phyloP scores from a whole-genome alignment of 1,140 invertebrate species.

The Geopemphigus sp. region DNA sequence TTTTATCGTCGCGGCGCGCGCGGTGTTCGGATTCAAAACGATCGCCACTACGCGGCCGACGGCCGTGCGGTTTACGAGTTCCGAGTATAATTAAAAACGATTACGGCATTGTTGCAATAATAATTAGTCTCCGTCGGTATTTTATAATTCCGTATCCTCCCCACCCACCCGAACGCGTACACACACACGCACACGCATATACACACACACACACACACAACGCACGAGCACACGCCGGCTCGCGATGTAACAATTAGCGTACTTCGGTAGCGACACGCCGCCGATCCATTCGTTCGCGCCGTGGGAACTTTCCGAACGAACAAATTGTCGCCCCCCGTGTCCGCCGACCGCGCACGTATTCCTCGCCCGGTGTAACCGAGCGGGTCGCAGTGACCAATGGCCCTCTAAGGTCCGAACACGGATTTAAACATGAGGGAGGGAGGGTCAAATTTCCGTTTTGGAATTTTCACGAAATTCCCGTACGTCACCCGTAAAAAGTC shows the following conservation, averaged over 20 bases:
- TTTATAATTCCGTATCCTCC: constrained; percentile 6
- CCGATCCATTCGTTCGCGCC: background rate
- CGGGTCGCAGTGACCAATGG: background rate
- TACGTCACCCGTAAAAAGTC: no score
- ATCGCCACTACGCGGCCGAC: background rate
- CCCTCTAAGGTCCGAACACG: no score
- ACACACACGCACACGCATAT: no score
- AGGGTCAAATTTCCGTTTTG: no score
- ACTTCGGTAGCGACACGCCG: background rate
- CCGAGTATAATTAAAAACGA: constrained; percentile 27
- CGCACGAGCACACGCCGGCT: no score
- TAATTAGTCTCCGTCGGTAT: constrained; percentile 34
- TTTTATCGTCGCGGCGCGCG: no score
- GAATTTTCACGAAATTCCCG: no score
- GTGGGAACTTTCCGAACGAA: constrained; percentile 1
- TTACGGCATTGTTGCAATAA: constrained; percentile 21
- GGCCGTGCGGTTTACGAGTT: background rate
- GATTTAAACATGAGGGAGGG: no score
- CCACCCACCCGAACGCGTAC: no score
- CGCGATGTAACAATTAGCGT: constrained; percentile 24
- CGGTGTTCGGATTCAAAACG: no score
- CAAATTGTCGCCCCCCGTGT: constrained; percentile 12
- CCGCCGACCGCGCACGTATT: background rate
- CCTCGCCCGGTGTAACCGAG: background rate
- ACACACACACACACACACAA: no score